Percentiles rank a stretch among this genome's conserved stretches.
phyloP scores from a whole-genome alignment of 2,888 invertebrate species.

The Thecocarcelia acutangulata region DNA sequence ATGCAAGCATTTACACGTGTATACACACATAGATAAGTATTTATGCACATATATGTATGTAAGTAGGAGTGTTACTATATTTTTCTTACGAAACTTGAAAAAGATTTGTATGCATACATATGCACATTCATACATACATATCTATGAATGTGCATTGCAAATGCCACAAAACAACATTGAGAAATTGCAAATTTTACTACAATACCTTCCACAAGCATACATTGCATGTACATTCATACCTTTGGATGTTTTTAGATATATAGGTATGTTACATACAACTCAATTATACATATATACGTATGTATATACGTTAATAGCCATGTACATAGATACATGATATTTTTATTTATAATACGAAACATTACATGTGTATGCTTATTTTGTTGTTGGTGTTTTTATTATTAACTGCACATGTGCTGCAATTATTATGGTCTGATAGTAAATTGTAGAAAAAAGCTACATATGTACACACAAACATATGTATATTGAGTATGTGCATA shows the following conservation, averaged over 20 bases:
- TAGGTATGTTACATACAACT: neutral
- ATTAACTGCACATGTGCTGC: constrained; percentile 65
- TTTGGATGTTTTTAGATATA: neutral
- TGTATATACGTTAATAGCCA: neutral
- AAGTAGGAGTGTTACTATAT: too few species aligned
- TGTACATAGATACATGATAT: neutral
- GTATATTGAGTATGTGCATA: neutral
- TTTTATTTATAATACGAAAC: neutral
- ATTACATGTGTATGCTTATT: neutral
- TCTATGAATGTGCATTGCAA: constrained; percentile 24
- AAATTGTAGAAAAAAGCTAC: constrained; percentile 29
- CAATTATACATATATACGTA: neutral
- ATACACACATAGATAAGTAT: too few species aligned
- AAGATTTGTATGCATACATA: neutral
- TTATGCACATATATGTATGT: too few species aligned
- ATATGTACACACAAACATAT: neutral
- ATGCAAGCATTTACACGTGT: too few species aligned
- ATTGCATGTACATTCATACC: too few species aligned
- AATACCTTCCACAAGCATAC: too few species aligned
- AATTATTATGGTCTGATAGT: constrained; percentile 52
- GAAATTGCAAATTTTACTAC: constrained; percentile 64
- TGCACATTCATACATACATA: constrained; percentile 6
- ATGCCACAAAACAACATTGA: constrained; percentile 56
- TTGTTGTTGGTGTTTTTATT: constrained; percentile 1
- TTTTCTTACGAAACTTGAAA: too few species aligned